Evolutionary conservation across 2,797 vertebrate genomes (phyloP).

Genomic region (Anguilla megastoma): DNA sequence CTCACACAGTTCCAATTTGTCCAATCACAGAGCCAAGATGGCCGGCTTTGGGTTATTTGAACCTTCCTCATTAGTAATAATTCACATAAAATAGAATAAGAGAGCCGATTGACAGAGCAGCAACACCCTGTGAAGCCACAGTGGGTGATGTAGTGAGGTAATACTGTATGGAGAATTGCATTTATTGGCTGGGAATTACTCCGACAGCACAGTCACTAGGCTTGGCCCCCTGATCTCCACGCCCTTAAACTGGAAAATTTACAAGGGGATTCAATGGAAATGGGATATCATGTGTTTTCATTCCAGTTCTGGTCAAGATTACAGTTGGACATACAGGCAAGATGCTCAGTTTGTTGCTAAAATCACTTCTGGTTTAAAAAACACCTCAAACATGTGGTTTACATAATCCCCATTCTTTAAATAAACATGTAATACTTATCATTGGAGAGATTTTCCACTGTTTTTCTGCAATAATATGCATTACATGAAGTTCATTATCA

Average conservation of each 20-base stretch:
- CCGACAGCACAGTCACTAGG: neutral
- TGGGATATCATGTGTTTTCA: neutral
- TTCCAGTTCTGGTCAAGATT: neutral
- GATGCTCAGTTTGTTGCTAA: neutral
- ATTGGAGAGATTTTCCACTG: neutral
- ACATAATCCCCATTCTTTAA: neutral
- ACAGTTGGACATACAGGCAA: neutral
- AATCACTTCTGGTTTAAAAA: neutral
- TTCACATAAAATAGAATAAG: neutral
- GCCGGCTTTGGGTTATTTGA: constrained; percentile 1
- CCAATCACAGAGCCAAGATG: neutral
- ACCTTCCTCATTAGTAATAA: neutral
- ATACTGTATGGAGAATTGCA: neutral
- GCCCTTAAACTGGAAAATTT: neutral
- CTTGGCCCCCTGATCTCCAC: neutral
- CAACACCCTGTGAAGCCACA: neutral
- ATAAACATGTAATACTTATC: neutral
- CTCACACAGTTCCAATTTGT: neutral
- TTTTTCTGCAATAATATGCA: neutral
- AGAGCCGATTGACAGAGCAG: neutral
- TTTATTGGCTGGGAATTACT: neutral
- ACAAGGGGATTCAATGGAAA: neutral
- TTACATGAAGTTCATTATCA: neutral
- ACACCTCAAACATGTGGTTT: neutral
- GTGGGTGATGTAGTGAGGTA: neutral